Evolutionary conservation across 2,888 invertebrate genomes (phyloP), one percentile per base, ranked within the genome.

Genomic region (Nomada fucata): DNA sequence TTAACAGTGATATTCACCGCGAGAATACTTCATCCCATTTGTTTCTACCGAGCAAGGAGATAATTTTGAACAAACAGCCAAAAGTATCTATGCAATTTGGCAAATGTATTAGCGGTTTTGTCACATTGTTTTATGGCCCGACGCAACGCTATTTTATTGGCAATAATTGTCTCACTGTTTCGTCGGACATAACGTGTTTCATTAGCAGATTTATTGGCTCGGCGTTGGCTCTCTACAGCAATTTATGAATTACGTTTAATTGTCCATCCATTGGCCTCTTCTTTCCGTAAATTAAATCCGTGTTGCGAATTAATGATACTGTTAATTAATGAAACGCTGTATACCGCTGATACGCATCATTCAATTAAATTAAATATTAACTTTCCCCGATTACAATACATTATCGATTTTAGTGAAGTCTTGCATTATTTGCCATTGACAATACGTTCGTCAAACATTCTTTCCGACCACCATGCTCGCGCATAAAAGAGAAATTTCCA

Each of bases 151-250:
- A 61, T 57, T 80, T 80, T 65, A 73, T 59, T 53, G 57, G 59
- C 23, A 76, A 73, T 81, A 81, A 78, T 64, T 36, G 47, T 64
- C 50, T 57, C 44, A 15, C 26, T 11, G 23, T 53, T 36, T 15
- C 11, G 59, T 59, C 63, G 52, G 15, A 29, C 53, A 36, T 47
- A 47, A 44, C n/a, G 13, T n/a, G 69, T 74, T 74, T 74, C 57
- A 74, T 74, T 81, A 74, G 15, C 55, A 55, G 13, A 73, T 81
- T 81, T 78, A 74, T 59, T 72, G 53, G 26, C 2, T 13, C 29
- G 44, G 23, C 44, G 55, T n/a, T 53, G 60, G 36, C 60, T 50
- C 36, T n/a, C 60, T 36, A 15, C 7, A 0, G 18, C 23, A 76
- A 61, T 79, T 79, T 79, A 79, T 71, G 42, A 20, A 52, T 13